A percentile compares a stretch with the other conserved stretches of the same genome.
Evolutionary conservation across 2,888 invertebrate genomes (phyloP).

Genomic region (Boloria euphrosyne): DNA sequence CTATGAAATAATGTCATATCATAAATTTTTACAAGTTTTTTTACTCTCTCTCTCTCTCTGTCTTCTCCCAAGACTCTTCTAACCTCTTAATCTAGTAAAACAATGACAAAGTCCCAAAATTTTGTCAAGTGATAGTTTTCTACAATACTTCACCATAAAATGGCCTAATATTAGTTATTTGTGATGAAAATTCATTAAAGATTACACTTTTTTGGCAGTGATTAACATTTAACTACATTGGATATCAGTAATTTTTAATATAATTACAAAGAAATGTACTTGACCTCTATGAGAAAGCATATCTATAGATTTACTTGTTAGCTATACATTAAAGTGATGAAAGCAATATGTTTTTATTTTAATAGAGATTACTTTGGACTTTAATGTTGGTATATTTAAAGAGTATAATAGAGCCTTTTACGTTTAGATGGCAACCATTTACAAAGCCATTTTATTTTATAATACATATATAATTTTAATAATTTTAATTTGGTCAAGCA

Average conservation of each 20-base stretch:
- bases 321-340: neutral
- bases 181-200: no score
- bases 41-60: no score
- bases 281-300: constrained; percentile 8
- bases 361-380: constrained; percentile 1
- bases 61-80: no score
- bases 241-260: neutral
- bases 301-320: neutral
- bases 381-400: neutral
- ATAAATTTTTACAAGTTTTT: no score
- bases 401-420: neutral
- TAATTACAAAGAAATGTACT: neutral
- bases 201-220: constrained; percentile 5
- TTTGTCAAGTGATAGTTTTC: no score
- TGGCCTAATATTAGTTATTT: no score
- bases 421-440: neutral
- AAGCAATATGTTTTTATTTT: neutral
- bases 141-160: no score
- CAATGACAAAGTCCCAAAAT: no score
- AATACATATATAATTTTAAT: neutral
- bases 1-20: no score
- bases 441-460: neutral
- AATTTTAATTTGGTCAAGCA: constrained; percentile 18
- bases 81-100: no score
- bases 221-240: no score